Base-by-base conservation (phyloP, 1,140 invertebrate genomes). In the Hylaeus volcanicus region DNA sequence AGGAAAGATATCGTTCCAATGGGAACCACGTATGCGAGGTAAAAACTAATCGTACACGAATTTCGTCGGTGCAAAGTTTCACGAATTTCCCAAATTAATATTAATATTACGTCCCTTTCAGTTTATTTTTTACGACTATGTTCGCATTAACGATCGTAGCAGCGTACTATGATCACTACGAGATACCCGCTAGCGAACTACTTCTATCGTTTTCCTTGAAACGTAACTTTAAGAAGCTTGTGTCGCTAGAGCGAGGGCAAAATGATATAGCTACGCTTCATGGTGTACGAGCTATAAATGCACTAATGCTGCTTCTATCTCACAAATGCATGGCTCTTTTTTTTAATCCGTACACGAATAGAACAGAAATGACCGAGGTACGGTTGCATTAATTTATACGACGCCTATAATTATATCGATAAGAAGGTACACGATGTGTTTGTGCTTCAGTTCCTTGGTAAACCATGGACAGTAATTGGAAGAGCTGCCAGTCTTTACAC, bases 261-360 rank as follows among this genome's bases (percentile, higher is more conserved):
- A 94, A 94, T 26, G 95, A 96, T 83, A 95, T 96, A 48, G 94
- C 94, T 66, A 94, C 94, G 2, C 92, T 96, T 2, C 96, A 97
- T 88, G 96, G 96, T 1, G 94, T 96, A 14, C 92, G 96, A 88
- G 95, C 95, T 14, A 82, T 96, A 2, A 96, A 96, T 85, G 96
- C 96, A 5, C 69, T 95, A 1, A 94, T 96, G 85, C 88, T 97
- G 56, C 87, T 96, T 8, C 43, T 96, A 1, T 94, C 95, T 0
- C 96, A 97, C 83, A 97, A 97, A 88, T 96, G 96, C 2, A 95
- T 97, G 95, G 96, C 96, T 0, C 87, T 96, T 80, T 96, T 96
- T 56, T 96, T 96, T 86, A 95, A 94, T 77, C 96, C 96, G 45
- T 96, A 95, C 85, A 87, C 94, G 2, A 97, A 97, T 81, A 94